Percentiles rank a stretch among this genome's conserved stretches.
phyloP scores from a whole-genome alignment of 2,797 vertebrate species.

The Threskiornis aethiopicus region DNA sequence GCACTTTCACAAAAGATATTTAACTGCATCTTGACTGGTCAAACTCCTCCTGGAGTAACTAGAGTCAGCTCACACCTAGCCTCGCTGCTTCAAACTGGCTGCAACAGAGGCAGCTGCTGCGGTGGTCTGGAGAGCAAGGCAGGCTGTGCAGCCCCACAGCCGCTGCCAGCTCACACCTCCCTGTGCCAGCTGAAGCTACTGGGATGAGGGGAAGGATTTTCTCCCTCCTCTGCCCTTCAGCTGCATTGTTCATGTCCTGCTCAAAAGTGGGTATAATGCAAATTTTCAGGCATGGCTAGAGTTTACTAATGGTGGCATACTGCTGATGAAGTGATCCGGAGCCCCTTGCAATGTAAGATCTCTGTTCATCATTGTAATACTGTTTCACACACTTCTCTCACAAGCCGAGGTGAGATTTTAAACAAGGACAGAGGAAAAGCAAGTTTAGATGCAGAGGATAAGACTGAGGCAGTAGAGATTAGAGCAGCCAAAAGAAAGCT shows the following conservation, averaged over 20 bases:
- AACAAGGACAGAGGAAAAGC: not conserved
- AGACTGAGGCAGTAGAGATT: not conserved
- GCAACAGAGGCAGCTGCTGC: not conserved
- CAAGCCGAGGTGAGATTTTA: not conserved
- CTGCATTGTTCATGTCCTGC: not conserved
- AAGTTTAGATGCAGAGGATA: conserved; percentile 5
- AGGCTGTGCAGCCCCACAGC: not conserved
- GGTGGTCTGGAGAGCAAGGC: not conserved
- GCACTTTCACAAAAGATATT: not conserved
- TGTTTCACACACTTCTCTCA: not conserved
- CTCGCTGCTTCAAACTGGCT: not conserved
- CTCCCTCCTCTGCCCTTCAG: not conserved
- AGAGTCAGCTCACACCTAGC: not conserved
- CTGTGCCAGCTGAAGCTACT: accelerated
- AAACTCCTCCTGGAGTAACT: not conserved
- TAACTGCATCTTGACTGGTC: not conserved
- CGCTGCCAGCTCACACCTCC: not conserved
- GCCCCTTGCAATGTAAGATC: not conserved
- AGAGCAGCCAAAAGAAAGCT: not conserved
- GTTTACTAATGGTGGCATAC: not conserved
- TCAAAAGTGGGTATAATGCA: not conserved
- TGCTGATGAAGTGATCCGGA: not conserved
- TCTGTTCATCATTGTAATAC: not conserved
- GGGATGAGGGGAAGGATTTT: not conserved
- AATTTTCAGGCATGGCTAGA: not conserved